Base-by-base conservation (phyloP, 1,140 invertebrate genomes). In the Vollenhovia emeryi region DNA sequence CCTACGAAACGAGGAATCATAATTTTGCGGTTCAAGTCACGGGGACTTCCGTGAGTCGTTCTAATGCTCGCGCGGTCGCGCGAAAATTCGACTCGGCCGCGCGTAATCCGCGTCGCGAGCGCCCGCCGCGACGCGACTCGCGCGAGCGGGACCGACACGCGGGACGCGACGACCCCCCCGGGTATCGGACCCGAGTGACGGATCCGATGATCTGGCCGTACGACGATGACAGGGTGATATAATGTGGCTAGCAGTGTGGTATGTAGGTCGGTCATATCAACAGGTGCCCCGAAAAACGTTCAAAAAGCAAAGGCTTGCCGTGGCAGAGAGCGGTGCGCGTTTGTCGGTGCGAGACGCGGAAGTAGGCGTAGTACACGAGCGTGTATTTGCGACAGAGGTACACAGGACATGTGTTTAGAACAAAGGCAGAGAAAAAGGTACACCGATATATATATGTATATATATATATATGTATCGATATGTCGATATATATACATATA, bases 241-340 rank as follows among this genome's bases (percentile, higher is more conserved):
- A 82, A 82, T 82, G 36, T 71, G 50, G 50, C 71, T 71, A 73
- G 66, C 43, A 55, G 66, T 82, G 84, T 71, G 83, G 80, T 91
- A 88, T 91, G 89, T 90, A 87, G 87, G 80, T 59, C 89, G 83
- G 85, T 91, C 68, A 87, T 88, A 91, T 91, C 91, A 92, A 92
- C 91, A 92, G 91, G 91, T 92, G 91, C 91, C 90, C 86, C 91
- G 87, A 89, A 89, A 90, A 88, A 86, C 89, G 78, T 82, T 90
- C 85, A 79, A 87, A 91, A 92, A 92, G 91, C 91, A 91, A 68
- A 91, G 88, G 87, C 86, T 84, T 74, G 82, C 84, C 48, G 83
- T 85, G 79, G 60, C 71, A 69, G 75, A 76, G 87, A 87, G 83
- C 84, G 89, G 75, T 80, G 68, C 76, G 60, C 75, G 85, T 60